Percentiles rank a stretch among this genome's conserved stretches.
phyloP scores from a whole-genome alignment of 2,797 vertebrate genomes.

The Chrysocyon brachyurus region DNA sequence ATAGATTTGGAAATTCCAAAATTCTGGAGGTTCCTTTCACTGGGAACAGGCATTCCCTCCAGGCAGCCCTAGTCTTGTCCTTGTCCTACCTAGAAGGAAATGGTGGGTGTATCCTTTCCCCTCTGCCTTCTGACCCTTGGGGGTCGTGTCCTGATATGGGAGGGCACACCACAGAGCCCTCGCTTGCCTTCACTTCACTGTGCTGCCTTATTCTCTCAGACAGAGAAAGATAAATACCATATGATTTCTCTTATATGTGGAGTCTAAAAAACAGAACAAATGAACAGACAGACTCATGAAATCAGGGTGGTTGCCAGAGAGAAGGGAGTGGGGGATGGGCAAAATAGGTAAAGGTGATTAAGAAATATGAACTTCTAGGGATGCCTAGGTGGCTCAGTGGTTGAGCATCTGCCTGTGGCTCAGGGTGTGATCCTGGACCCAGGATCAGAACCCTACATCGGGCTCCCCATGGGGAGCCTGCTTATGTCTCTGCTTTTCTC shows the following conservation, averaged over 20 bases:
- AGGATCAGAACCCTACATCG: no score
- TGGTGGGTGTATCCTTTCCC: no score
- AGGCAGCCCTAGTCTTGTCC: neutral
- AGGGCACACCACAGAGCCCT: neutral
- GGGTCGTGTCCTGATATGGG: accelerated
- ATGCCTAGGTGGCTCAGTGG: no score
- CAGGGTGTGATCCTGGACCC: no score
- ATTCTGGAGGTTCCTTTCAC: neutral
- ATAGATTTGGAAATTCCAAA: neutral
- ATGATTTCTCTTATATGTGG: neutral
- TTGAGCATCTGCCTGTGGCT: no score
- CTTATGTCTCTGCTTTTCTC: no score
- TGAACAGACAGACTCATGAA: neutral
- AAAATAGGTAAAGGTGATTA: neutral
- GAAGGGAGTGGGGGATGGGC: neutral
- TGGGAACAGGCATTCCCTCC: no score
- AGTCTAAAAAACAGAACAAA: neutral
- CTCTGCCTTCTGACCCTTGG: neutral
- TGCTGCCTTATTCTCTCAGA: neutral
- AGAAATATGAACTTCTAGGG: neutral
- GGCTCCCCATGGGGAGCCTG: no score
- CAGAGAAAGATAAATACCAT: neutral
- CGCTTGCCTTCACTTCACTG: neutral
- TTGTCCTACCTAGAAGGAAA: neutral
- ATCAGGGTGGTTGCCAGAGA: neutral